Percentiles rank a stretch among this genome's conserved stretches.
phyloP scores from a whole-genome alignment of 2,888 invertebrate species.

The Eristalis pertinax region DNA sequence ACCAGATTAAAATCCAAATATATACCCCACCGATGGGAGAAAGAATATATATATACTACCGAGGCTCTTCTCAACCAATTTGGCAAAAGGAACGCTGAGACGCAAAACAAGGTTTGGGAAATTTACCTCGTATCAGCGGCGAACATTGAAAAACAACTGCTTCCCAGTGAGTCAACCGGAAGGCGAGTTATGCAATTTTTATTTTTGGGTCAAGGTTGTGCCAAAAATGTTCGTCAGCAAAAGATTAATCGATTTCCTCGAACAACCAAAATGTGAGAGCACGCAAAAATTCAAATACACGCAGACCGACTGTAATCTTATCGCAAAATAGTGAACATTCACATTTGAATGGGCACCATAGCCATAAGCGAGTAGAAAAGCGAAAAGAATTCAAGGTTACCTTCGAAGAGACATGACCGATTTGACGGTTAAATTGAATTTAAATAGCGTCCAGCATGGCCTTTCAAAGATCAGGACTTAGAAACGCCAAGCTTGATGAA shows the following conservation, averaged over 20 bases:
- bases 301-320: neutral
- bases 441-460: too few relatives aligned
- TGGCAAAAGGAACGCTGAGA: too few relatives aligned
- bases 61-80: too few relatives aligned
- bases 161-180: neutral
- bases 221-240: neutral
- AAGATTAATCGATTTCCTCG: neutral
- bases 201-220: neutral
- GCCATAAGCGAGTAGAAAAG: neutral
- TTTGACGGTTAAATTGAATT: too few relatives aligned
- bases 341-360: neutral
- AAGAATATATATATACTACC: too few relatives aligned
- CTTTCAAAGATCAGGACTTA: too few relatives aligned
- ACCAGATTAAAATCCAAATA: too few relatives aligned
- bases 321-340: neutral
- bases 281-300: neutral
- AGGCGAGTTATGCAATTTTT: neutral
- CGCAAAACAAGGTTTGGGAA: too few relatives aligned
- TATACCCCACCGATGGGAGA: too few relatives aligned
- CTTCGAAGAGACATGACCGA: neutral
- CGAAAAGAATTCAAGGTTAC: neutral
- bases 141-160: too few relatives aligned
- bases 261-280: neutral
- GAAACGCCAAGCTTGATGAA: too few relatives aligned
- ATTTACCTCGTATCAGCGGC: too few relatives aligned